Base-by-base conservation (phyloP, 2,888 invertebrate species). In the Caenorhabditis sp. region DNA sequence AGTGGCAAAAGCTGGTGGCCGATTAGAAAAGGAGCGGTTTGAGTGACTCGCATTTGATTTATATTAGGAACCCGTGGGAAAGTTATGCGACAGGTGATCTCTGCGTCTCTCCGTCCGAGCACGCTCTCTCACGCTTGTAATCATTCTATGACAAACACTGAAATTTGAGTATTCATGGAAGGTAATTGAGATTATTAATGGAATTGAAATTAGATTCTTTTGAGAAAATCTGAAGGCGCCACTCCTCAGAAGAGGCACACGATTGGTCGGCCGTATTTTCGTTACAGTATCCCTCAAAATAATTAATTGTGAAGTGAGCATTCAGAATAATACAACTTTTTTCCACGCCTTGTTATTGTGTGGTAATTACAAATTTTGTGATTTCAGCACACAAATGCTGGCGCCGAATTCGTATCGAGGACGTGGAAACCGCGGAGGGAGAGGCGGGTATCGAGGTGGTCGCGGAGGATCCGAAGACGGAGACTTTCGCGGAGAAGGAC, bases 141-240 rank as follows among this genome's bases (percentile, higher is more conserved):
- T 68, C 68, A 68, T 68, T 68, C 68, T 68, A 68, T 68, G 68
- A 68, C 68, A 68, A 61, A 58, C 61, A 56, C 56, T 66, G 74
- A 68, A 66, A 75, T 75, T 61, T 75, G 68, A 75, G 61, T 61
- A 75, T 62, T 75, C 32, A 24, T 24, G 45, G 30, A 43, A 63
- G 56, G 63, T 58, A 63, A 73, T 73, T 73, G 56, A 63, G 56
- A 66, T 66, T 61, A 56, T 68, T 75, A 75, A 75, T 75, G 74
- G 74, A 75, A 75, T 52, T 75, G 74, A 75, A 75, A 75, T 75
- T 68, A 68, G 74, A 75, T 75, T 68, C 74, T 73, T 66, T 59
- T 73, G 73, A 65, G 73, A 73, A 59, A 73, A 59, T 50, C 48
- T 65, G 56, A 37, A 3, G 2, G 6, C 11, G 35, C 6, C 9